Evolutionary conservation across 2,888 invertebrate genomes (phyloP).

Genomic region (Chromoteleia sp.): DNA sequence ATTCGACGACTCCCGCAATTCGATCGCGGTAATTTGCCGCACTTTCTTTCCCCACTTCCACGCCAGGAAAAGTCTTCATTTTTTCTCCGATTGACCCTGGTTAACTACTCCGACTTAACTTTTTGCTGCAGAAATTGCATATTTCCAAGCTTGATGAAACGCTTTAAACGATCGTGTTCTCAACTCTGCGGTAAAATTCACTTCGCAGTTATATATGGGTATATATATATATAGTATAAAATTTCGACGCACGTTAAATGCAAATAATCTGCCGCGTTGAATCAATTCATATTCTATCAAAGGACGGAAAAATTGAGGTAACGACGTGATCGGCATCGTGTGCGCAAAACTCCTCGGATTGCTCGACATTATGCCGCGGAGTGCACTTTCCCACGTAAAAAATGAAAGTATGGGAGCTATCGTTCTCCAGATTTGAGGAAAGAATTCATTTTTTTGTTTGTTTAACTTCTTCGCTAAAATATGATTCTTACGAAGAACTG

Average conservation of each 20-base stretch:
- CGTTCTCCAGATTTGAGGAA: conserved; percentile 50
- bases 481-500: too few species aligned
- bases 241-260: conserved; percentile 1
- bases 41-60: conserved; percentile 40
- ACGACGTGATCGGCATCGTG: conserved; percentile 41
- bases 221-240: neutral
- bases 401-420: conserved; percentile 57
- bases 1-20: conserved; percentile 13
- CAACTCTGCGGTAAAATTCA: conserved; percentile 9
- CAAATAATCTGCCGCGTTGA: conserved; percentile 1
- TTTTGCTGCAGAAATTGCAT: conserved; percentile 13
- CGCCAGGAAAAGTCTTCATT: conserved; percentile 9
- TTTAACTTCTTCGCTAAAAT: neutral
- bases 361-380: conserved; percentile 42
- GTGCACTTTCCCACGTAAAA: conserved; percentile 64
- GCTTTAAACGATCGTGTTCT: conserved; percentile 11
- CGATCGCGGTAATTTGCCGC: conserved; percentile 14
- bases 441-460: conserved; percentile 28
- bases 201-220: neutral
- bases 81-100: conserved; percentile 21
- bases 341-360: conserved; percentile 41
- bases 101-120: conserved; percentile 11
- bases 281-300: conserved; percentile 44
- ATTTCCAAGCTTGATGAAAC: conserved; percentile 4
- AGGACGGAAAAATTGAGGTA: conserved; percentile 33